A percentile compares a stretch with the other conserved stretches of the same genome.
These are phyloP conservation scores for Ochropacha duplaris DNA, from an alignment of 2,888 invertebrate species.

Conservation along the genomic window DNA sequence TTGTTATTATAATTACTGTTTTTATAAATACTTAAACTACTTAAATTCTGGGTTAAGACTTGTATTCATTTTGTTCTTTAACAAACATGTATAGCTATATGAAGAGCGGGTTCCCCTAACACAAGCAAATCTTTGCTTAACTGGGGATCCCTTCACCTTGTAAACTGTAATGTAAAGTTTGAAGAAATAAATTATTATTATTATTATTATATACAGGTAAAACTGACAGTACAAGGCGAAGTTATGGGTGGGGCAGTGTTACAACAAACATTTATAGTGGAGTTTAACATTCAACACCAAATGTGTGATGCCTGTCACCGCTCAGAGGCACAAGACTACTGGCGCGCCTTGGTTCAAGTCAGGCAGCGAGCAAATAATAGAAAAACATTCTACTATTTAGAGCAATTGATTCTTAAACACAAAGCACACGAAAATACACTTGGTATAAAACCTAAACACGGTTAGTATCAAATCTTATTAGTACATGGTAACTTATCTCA, in stretches of 20 bases:
- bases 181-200: too few relatives aligned
- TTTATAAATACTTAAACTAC: too few relatives aligned
- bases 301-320: constrained; percentile 99
- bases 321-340: constrained; percentile 98
- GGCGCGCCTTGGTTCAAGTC: constrained; percentile 96
- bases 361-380: constrained; percentile 95
- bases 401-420: constrained; percentile 98
- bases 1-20: too few relatives aligned
- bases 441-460: constrained; percentile 93
- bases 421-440: constrained; percentile 94
- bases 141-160: too few relatives aligned
- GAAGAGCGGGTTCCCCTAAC: too few relatives aligned
- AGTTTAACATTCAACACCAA: constrained; percentile 94
- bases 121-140: too few relatives aligned
- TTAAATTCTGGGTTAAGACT: too few relatives aligned
- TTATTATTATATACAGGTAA: constrained; percentile 79
- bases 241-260: constrained; percentile 94
- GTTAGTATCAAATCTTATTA: constrained; percentile 62
- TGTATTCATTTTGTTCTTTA: too few relatives aligned
- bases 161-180: too few relatives aligned
- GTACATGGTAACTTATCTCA: too few relatives aligned
- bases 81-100: too few relatives aligned
- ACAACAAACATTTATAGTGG: constrained; percentile 97
- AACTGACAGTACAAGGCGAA: constrained; percentile 97
- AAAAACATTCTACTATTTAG: constrained; percentile 98